Evolutionary conservation across 92 coral and sea anemone species (phyloP).

Genomic region (Phenganax subtilis): DNA sequence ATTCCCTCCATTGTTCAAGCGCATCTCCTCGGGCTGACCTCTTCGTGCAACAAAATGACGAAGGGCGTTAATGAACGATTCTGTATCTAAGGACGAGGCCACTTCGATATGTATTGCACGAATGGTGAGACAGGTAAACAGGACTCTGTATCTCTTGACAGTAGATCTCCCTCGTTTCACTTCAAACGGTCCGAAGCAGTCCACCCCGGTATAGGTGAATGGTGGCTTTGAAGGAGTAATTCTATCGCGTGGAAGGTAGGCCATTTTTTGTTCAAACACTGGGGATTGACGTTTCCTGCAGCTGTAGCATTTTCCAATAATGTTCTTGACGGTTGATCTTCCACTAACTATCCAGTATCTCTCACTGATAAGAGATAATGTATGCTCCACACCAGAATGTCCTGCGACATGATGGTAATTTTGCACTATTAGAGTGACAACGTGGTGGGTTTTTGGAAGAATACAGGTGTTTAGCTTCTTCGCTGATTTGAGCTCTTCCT

Average conservation of each 20-base stretch:
- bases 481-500: constrained; percentile 20
- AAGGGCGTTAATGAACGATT: constrained; percentile 52
- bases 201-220: constrained; percentile 48
- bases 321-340: neutral
- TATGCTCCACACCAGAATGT: constrained; percentile 39
- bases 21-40: constrained; percentile 47
- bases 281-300: constrained; percentile 49
- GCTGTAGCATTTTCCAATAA: constrained; percentile 25
- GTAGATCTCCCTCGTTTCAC: constrained; percentile 37
- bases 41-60: constrained; percentile 49
- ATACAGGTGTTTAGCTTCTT: constrained; percentile 21
- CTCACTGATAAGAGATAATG: constrained; percentile 18
- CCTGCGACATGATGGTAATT: constrained; percentile 35
- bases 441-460: constrained; percentile 40
- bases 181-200: constrained; percentile 50
- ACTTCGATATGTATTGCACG: constrained; percentile 56
- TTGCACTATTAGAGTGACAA: constrained; percentile 5
- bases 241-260: constrained; percentile 44
- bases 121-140: constrained; percentile 51
- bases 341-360: constrained; percentile 35
- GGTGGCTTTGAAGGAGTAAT: constrained; percentile 51
- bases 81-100: constrained; percentile 46
- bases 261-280: constrained; percentile 49
- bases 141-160: constrained; percentile 48
- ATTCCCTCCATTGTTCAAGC: constrained; percentile 55